phyloP scores from a whole-genome alignment of 2,888 invertebrate species.

The Phragmatobia fuliginosa region DNA sequence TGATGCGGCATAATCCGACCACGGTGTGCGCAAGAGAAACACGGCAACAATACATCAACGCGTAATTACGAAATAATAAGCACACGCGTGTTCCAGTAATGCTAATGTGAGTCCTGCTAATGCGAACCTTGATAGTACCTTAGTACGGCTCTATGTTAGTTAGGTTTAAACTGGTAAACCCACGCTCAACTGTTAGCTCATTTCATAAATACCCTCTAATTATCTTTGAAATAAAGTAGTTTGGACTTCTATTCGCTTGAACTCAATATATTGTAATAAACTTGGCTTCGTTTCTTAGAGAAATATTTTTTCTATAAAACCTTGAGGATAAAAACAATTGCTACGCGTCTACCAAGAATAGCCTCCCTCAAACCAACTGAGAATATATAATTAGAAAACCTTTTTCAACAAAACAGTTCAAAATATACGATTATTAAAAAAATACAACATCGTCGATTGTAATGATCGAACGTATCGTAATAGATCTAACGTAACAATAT shows the following conservation, averaged over 20 bases:
- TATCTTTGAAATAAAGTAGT: not conserved
- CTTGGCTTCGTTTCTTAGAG: not conserved
- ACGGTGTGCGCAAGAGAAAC: constrained; percentile 43
- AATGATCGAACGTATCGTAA: not conserved
- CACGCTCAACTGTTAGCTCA: not conserved
- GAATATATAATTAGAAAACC: not conserved
- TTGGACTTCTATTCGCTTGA: not conserved
- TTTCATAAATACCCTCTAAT: not conserved
- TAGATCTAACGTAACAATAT: not conserved
- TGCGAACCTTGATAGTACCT: not conserved
- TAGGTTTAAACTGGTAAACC: not conserved
- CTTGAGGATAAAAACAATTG: no score
- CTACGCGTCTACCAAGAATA: no score
- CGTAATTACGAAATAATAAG: constrained; percentile 66
- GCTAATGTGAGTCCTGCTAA: constrained; percentile 18
- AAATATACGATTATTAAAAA: not conserved
- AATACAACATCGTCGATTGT: not conserved
- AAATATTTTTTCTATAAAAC: not conserved
- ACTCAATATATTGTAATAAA: not conserved
- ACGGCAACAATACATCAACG: constrained; percentile 54
- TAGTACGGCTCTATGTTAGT: not conserved
- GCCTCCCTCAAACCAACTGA: no score
- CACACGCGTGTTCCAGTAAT: constrained; percentile 50
- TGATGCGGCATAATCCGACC: constrained; percentile 59
- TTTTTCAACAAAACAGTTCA: not conserved